These are phyloP conservation scores for Episyrphus balteatus DNA, from an alignment of 1,140 invertebrate genomes.

Conservation along the genomic window DNA sequence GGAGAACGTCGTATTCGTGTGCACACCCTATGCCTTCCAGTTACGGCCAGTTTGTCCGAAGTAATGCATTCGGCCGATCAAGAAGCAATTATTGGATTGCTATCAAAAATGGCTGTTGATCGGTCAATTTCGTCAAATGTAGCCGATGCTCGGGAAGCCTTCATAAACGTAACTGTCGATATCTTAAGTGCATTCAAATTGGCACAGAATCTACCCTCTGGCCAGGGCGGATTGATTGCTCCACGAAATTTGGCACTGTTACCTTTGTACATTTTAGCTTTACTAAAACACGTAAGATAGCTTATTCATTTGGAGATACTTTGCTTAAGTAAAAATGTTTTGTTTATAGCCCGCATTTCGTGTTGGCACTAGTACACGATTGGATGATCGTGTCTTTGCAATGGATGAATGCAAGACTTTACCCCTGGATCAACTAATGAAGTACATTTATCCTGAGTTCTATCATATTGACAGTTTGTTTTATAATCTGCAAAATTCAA, in stretches of 20 bases:
- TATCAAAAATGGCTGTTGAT: slow-evolving; percentile 97
- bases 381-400: slow-evolving; percentile 86
- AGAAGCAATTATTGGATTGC: slow-evolving; percentile 82
- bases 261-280: slow-evolving; percentile 80
- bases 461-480: slow-evolving; percentile 74
- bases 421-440: slow-evolving; percentile 70
- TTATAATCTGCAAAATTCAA: slow-evolving; percentile 43
- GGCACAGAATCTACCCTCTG: slow-evolving; percentile 51
- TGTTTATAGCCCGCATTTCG: slow-evolving; percentile 68
- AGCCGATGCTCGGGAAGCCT: slow-evolving; percentile 87
- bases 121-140: slow-evolving; percentile 73
- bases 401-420: slow-evolving; percentile 91
- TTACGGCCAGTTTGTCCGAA: slow-evolving; percentile 72
- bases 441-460: slow-evolving; percentile 84
- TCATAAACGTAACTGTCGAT: slow-evolving; percentile 92
- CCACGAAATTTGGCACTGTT: slow-evolving; percentile 66
- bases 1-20: slow-evolving; percentile 95
- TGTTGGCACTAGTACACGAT: slow-evolving; percentile 68
- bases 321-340: neutral
- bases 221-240: slow-evolving; percentile 50
- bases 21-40: slow-evolving; percentile 90
- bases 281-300: slow-evolving; percentile 77
- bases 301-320: slow-evolving; percentile 4
- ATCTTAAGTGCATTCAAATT: slow-evolving; percentile 71
- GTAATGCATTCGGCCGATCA: slow-evolving; percentile 89